Evolutionary conservation across 2,113 vertebrate genomes (phyloP).

Genomic region (Arvicanthis niloticus): DNA sequence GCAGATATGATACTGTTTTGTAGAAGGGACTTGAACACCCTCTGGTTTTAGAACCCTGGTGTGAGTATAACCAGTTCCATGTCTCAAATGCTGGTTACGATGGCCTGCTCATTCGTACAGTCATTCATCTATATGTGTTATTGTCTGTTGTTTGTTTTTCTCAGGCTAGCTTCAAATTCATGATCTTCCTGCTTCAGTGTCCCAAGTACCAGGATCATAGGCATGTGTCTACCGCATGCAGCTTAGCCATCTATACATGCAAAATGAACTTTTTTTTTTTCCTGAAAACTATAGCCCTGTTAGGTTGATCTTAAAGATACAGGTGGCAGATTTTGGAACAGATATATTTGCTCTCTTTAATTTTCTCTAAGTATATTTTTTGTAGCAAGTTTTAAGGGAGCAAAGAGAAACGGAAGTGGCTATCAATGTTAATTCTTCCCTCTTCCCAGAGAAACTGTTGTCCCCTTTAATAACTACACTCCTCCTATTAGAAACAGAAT

Average conservation of each 20-base stretch:
- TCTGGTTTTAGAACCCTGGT: neutral
- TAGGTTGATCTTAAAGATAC: neutral
- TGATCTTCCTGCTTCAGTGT: neutral
- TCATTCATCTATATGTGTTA: neutral
- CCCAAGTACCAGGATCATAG: neutral
- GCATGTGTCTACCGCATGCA: neutral
- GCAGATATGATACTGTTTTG: neutral
- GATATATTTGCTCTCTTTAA: neutral
- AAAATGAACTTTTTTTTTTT: neutral
- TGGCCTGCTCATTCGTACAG: neutral
- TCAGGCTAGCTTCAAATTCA: neutral
- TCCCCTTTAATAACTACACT: neutral
- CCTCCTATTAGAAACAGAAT: neutral
- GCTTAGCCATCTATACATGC: neutral
- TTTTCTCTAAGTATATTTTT: neutral
- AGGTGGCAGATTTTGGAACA: neutral
- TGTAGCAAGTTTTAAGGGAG: neutral
- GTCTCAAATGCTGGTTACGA: neutral
- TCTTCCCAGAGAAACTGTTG: neutral
- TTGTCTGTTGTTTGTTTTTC: neutral
- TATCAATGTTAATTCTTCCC: neutral
- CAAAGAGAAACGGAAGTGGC: neutral
- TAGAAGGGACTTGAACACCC: neutral
- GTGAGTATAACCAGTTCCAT: neutral
- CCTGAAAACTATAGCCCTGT: neutral